Percentiles rank a stretch among this genome's conserved stretches.
These are phyloP conservation scores for Brachypteracias leptosomus DNA, from an alignment of 2,113 vertebrate species.

Conservation along the genomic window DNA sequence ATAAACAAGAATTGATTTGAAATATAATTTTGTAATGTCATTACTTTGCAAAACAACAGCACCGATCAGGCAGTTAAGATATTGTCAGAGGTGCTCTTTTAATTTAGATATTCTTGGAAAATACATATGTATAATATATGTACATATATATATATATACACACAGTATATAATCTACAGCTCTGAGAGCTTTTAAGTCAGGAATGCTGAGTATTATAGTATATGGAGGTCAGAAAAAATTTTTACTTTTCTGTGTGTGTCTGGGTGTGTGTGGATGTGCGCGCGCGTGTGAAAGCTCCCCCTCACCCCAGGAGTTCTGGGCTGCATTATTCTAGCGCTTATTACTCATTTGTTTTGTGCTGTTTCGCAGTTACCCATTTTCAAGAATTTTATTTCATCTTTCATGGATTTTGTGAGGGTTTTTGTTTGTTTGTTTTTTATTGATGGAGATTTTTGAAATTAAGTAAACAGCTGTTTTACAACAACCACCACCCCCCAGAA, in stretches of 20 bases:
- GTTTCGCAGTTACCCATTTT: conserved; percentile 61
- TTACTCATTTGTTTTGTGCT: conserved; percentile 60
- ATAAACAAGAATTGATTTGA: conserved; percentile 72
- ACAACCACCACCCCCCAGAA: not conserved
- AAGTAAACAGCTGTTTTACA: conserved; percentile 57
- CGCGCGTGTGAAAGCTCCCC: not conserved
- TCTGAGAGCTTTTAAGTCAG: conserved; percentile 83
- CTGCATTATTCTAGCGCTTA: conserved; percentile 72
- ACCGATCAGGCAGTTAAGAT: conserved; percentile 75
- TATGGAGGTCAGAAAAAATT: conserved; percentile 78
- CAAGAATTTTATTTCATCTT: conserved; percentile 55
- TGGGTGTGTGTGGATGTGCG: conserved; percentile 12
- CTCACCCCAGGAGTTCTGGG: conserved; percentile 62
- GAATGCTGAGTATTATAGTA: conserved; percentile 83
- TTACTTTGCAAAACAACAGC: conserved; percentile 75
- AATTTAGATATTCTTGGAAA: conserved; percentile 77
- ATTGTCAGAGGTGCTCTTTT: conserved; percentile 81
- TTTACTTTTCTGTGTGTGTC: conserved; percentile 69
- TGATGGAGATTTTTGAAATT: conserved; percentile 53
- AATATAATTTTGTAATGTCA: conserved; percentile 75
- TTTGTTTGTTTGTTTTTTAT: conserved; percentile 17
- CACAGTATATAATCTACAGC: conserved; percentile 84
- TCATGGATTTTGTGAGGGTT: conserved; percentile 29
- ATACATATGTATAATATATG: conserved; percentile 81
- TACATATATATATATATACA: conserved; percentile 82